A percentile compares a stretch with the other conserved stretches of the same genome.
phyloP scores from a whole-genome alignment of 1,140 invertebrate genomes.

The Battus philenor region DNA sequence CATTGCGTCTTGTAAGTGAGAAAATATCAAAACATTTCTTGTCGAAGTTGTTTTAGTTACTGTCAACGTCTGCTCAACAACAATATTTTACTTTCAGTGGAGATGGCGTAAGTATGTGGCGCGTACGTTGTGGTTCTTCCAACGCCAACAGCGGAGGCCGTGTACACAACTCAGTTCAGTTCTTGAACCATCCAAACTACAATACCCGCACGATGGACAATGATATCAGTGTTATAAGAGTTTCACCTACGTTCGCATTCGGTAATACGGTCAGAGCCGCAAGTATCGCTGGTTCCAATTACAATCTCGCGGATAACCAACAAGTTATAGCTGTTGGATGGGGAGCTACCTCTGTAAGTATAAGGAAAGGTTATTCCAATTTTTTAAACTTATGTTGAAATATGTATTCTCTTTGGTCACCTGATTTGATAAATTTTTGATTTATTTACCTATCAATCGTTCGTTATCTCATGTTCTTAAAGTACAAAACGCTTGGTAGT shows the following conservation, averaged over 20 bases:
- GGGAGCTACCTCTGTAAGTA: slow-evolving; percentile 69
- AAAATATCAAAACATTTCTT: neutral
- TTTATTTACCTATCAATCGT: too few relatives aligned
- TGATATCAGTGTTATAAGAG: slow-evolving; percentile 77
- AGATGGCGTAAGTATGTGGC: slow-evolving; percentile 18
- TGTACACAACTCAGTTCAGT: slow-evolving; percentile 17
- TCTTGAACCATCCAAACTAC: slow-evolving; percentile 32
- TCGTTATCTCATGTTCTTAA: too few relatives aligned
- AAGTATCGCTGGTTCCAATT: slow-evolving; percentile 33
- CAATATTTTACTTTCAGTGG: slow-evolving; percentile 25
- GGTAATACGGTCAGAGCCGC: slow-evolving; percentile 20
- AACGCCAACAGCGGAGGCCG: slow-evolving; percentile 32
- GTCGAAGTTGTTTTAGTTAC: too few relatives aligned
- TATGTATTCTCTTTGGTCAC: too few relatives aligned
- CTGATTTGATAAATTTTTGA: too few relatives aligned
- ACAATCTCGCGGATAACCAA: slow-evolving; percentile 38
- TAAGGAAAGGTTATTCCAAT: too few relatives aligned
- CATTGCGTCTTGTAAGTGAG: slow-evolving; percentile 39
- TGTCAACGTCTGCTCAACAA: too few relatives aligned
- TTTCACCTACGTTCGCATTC: slow-evolving; percentile 32
- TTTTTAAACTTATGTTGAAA: too few relatives aligned
- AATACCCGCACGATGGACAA: slow-evolving; percentile 46
- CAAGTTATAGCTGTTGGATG: slow-evolving; percentile 76
- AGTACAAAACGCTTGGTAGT: too few relatives aligned
- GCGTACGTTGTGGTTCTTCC: slow-evolving; percentile 33